Conservation (phyloP, 37 sponge, comb jelly and placozoan species). For the Halichondria panicea region DNA sequence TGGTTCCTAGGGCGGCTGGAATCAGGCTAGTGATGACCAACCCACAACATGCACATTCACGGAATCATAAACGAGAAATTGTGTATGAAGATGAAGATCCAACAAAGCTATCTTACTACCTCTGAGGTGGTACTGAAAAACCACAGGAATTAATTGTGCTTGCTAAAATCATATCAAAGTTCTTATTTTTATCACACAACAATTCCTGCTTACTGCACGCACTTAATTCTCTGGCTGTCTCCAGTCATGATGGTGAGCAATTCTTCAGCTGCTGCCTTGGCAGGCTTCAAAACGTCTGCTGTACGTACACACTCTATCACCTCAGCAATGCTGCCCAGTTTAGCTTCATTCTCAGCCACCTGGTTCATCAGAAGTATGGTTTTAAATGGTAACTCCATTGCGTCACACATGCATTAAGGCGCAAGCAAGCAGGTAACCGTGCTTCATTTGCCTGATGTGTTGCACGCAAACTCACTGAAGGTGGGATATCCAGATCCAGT, state of each 20-base stretch:
- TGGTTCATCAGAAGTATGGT: too few relatives aligned
- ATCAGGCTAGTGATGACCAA: too few relatives aligned
- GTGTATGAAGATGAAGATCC: too few relatives aligned
- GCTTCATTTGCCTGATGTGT: too few relatives aligned
- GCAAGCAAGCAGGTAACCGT: neutral
- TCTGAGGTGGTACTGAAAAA: too few relatives aligned
- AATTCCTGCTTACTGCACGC: neutral
- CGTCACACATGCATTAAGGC: too few relatives aligned
- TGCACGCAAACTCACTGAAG: constrained; percentile 61
- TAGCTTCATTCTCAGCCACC: constrained; percentile 81
- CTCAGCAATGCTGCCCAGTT: constrained; percentile 75
- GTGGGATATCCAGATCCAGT: constrained; percentile 86
- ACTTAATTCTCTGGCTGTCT: neutral
- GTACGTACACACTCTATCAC: constrained; percentile 64
- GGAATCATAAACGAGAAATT: too few relatives aligned
- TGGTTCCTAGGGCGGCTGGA: too few relatives aligned
- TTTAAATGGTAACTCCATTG: too few relatives aligned
- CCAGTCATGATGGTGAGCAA: constrained; percentile 36
- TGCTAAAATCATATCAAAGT: neutral
- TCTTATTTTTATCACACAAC: neutral
- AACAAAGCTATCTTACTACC: too few relatives aligned
- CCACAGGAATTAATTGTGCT: neutral
- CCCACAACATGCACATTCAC: too few relatives aligned
- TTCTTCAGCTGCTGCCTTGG: constrained; percentile 69
- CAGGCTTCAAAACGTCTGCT: constrained; percentile 82